These are phyloP conservation scores for Nasonia giraulti DNA, from an alignment of 1,140 invertebrate species.

Conservation along the genomic window DNA sequence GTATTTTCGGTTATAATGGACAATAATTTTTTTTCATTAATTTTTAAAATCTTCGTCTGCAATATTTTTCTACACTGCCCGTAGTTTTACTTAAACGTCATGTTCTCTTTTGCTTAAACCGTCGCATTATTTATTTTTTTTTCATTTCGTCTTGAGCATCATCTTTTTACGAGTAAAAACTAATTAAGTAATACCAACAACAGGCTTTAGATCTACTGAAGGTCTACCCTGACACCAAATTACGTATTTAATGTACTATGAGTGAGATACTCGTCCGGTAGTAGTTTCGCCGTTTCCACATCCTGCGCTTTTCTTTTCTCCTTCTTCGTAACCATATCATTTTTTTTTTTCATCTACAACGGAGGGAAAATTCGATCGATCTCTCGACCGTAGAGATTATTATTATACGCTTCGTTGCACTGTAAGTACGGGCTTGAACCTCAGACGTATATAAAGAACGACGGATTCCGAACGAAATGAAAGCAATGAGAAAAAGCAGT, in stretches of 20 bases:
- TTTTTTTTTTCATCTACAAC: slow-evolving; percentile 31
- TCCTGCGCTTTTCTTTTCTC: slow-evolving; percentile 39
- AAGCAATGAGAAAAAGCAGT: slow-evolving; percentile 8
- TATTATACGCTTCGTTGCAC: slow-evolving; percentile 47
- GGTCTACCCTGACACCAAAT: slow-evolving; percentile 77
- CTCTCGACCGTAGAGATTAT: slow-evolving; percentile 19
- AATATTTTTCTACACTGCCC: slow-evolving; percentile 37
- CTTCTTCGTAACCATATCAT: not conserved
- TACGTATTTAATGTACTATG: slow-evolving; percentile 77
- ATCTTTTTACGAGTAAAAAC: slow-evolving; percentile 59
- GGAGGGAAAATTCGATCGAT: slow-evolving; percentile 32
- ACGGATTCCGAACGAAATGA: slow-evolving; percentile 24
- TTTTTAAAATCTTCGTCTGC: slow-evolving; percentile 46
- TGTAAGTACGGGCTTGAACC: slow-evolving; percentile 36
- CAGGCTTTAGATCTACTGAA: slow-evolving; percentile 73
- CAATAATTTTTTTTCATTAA: slow-evolving; percentile 50
- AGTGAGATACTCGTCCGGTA: slow-evolving; percentile 74
- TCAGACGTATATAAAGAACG: slow-evolving; percentile 7
- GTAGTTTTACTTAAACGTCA: slow-evolving; percentile 36
- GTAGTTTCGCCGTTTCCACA: slow-evolving; percentile 53
- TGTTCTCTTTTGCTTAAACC: slow-evolving; percentile 24
- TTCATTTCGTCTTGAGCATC: slow-evolving; percentile 40
- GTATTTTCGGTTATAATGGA: slow-evolving; percentile 54
- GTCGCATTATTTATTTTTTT: slow-evolving; percentile 26
- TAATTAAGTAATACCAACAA: slow-evolving; percentile 67